Evolutionary conservation across 2,113 vertebrate genomes (phyloP).

Genomic region (Probosciger aterrimus): DNA sequence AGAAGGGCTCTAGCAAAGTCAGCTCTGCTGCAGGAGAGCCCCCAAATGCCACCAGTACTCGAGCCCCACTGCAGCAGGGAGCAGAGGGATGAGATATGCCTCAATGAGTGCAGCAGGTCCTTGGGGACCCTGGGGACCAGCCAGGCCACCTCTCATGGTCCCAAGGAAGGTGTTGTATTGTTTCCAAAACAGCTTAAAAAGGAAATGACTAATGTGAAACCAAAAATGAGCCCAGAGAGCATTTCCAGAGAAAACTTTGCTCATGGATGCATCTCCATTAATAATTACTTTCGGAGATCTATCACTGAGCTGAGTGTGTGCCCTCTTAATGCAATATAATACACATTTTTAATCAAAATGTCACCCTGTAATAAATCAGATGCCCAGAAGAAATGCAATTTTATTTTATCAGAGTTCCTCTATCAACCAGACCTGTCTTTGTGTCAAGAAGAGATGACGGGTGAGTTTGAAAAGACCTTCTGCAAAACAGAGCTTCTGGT

Average conservation of each 20-base stretch:
- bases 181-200: neutral
- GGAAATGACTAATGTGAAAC: neutral
- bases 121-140: neutral
- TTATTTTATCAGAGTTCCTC: neutral
- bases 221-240: neutral
- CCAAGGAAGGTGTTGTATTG: neutral
- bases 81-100: neutral
- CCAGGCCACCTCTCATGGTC: neutral
- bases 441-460: neutral
- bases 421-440: neutral
- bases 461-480: slow-evolving; percentile 9
- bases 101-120: neutral
- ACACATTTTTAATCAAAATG: neutral
- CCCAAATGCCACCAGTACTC: neutral
- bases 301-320: neutral
- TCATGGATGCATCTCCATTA: neutral
- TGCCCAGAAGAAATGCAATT: neutral
- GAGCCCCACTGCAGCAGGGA: rapidly evolving
- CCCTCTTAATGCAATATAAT: neutral
- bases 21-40: neutral
- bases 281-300: neutral
- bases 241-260: neutral
- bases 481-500: neutral
- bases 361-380: neutral
- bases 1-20: neutral